Conservation (phyloP, 2,888 invertebrate species). For the Lepidocyrtinus sp. region DNA sequence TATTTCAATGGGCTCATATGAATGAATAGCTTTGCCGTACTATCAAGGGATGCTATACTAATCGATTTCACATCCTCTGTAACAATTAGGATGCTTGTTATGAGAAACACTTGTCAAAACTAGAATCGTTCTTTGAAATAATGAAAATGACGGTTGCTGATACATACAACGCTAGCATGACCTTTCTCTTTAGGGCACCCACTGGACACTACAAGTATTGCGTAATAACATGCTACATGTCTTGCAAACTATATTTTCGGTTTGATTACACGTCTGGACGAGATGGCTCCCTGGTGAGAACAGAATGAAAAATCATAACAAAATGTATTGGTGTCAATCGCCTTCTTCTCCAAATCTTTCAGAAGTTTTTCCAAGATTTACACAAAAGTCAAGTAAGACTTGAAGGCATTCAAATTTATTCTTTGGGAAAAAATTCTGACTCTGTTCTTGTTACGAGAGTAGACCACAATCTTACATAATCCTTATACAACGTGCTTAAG, state of each 20-base stretch:
- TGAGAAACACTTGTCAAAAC: too few relatives aligned
- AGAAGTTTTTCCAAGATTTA: too few relatives aligned
- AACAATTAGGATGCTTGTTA: too few relatives aligned
- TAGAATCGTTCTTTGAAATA: too few relatives aligned
- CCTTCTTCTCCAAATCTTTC: slow-evolving; percentile 1
- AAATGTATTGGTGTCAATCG: slow-evolving; percentile 17
- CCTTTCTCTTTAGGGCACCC: neutral
- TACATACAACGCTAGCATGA: neutral
- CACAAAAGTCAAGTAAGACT: too few relatives aligned
- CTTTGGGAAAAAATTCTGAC: neutral
- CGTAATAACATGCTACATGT: neutral
- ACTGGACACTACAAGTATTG: neutral
- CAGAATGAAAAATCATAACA: slow-evolving; percentile 35
- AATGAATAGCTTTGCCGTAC: neutral
- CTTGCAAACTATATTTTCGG: neutral
- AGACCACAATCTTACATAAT: slow-evolving; percentile 35
- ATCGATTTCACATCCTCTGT: too few relatives aligned
- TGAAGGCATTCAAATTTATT: neutral
- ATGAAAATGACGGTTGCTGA: neutral
- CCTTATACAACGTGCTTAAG: slow-evolving; percentile 30
- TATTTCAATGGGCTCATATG: neutral
- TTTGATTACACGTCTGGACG: slow-evolving; percentile 16
- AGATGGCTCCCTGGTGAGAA: slow-evolving; percentile 37
- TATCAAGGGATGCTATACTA: too few relatives aligned
- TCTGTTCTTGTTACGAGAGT: neutral